Conservation (phyloP, 2,888 invertebrate genomes). For the Mimumesa dahlbomi region DNA sequence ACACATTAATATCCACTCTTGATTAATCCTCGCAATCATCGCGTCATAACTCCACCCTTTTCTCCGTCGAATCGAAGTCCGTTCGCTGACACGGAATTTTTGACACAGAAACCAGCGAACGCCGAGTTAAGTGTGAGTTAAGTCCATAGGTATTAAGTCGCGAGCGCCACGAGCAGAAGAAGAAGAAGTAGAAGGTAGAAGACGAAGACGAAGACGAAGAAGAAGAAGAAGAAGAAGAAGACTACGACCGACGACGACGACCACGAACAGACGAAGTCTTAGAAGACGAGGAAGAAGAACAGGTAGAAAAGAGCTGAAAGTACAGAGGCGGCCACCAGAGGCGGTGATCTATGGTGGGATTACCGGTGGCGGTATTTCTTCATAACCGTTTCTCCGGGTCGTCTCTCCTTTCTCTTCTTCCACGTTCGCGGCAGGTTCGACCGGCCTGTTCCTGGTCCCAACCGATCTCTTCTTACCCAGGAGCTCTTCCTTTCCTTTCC, state of each 20-base stretch:
- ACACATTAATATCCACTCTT: not conserved
- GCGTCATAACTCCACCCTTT: not conserved
- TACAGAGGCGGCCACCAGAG: constrained; percentile 69
- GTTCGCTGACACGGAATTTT: not conserved
- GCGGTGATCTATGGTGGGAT: constrained; percentile 80
- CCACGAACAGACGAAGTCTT: no score
- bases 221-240: constrained; percentile 14
- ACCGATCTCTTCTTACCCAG: constrained; percentile 42
- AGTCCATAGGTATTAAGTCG: constrained; percentile 75
- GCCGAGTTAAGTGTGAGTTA: constrained; percentile 76
- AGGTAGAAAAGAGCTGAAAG: constrained; percentile 59
- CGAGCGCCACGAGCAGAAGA: constrained; percentile 33
- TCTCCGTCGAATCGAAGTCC: not conserved
- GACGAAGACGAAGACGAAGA: constrained; percentile 15
- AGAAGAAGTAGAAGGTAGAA: constrained; percentile 30
- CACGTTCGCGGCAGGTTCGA: constrained; percentile 34
- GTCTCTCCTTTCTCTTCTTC: constrained; percentile 57
- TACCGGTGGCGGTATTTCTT: constrained; percentile 80
- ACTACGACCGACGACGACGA: constrained; percentile 63
- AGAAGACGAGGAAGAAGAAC: constrained; percentile 20
- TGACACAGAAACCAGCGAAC: not conserved
- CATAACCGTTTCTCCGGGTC: constrained; percentile 78
- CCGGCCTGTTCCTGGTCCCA: constrained; percentile 28
- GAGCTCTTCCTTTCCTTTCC: constrained; percentile 58
- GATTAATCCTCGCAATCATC: not conserved